Conservation (phyloP, 2,797 vertebrate genomes). For the Girardinus metallicus region DNA sequence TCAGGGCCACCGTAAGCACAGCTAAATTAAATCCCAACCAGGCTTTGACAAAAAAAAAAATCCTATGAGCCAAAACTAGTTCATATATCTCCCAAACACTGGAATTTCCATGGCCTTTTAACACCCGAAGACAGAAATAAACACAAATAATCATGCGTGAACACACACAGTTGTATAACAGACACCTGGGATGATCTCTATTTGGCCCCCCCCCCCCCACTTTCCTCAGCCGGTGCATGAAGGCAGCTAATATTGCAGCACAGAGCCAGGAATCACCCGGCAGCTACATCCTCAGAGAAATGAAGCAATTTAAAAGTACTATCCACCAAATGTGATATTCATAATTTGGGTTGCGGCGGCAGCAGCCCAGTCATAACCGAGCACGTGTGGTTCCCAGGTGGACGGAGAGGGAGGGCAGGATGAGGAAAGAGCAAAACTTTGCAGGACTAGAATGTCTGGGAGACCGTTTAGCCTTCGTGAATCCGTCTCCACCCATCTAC, state of each 20-base stretch:
- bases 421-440: slow-evolving; percentile 23
- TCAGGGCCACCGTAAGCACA: background rate
- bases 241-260: slow-evolving; percentile 68
- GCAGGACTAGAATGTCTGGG: slow-evolving; percentile 28
- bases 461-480: slow-evolving; percentile 20
- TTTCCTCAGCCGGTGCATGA: slow-evolving; percentile 58
- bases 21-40: slow-evolving; percentile 25
- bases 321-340: slow-evolving; percentile 80
- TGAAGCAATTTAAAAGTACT: slow-evolving; percentile 82
- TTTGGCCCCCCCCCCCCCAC: background rate
- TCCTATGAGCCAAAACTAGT: slow-evolving; percentile 18
- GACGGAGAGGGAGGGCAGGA: slow-evolving; percentile 23
- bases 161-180: slow-evolving; percentile 50
- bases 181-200: slow-evolving; percentile 51
- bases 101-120: slow-evolving; percentile 24
- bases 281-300: slow-evolving; percentile 75
- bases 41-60: slow-evolving; percentile 5
- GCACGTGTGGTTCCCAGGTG: slow-evolving; percentile 69
- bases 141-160: slow-evolving; percentile 19
- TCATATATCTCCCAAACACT: slow-evolving; percentile 21
- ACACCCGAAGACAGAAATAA: slow-evolving; percentile 31
- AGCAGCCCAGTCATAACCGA: slow-evolving; percentile 70
- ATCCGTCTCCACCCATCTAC: slow-evolving; percentile 22
- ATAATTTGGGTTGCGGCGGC: slow-evolving; percentile 77
- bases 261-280: slow-evolving; percentile 67